Evolutionary conservation across 2,888 invertebrate species (phyloP), one percentile per base, ranked within the genome.

Genomic region (Drosophila pegasa): DNA sequence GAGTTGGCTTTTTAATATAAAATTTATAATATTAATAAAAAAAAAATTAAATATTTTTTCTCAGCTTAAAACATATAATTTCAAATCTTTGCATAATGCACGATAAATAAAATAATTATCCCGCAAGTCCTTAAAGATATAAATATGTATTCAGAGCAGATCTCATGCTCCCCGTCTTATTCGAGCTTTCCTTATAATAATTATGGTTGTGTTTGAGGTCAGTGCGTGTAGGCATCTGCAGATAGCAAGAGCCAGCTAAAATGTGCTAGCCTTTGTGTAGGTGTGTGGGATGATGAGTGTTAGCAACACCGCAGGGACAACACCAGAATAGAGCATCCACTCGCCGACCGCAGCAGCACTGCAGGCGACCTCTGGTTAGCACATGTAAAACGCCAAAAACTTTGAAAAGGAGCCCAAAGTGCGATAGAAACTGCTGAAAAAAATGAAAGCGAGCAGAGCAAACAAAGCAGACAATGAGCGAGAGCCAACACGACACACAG

Each of bases 331-430:
- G 14, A 40, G 35, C 33, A 38, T 22, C 40, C 25, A 43, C 43
- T 25, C 43, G 29, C 33, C 50, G 58, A 61, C 67, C 73, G 37
- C 59, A 61, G 31, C 31, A 9, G 37, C 52, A 66, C 72, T 60
- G 59, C 58, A 50, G 71, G 63, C 51, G 38, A 67, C 48, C 47
- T 59, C 54, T 65, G 85, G 75, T 68, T 70, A 80, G 81, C 87
- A 87, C 79, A 83, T 83, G 88, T 83, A 79, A 87, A 87, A 81
- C 87, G 88, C 71, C 88, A 85, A 71, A 75, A 85, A 73, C 65
- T 87, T 87, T 87, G 79, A 85, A 81, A 85, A 73, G 70, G 69
- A 75, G 69, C 77, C 70, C 70, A 67, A 66, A 57, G 72, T 64
- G 74, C 86, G 84, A 82, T 86, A 69, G 86, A 76, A 80, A 85